phyloP scores from a whole-genome alignment of 2,888 invertebrate species.

The Aporophyla lueneburgensis region DNA sequence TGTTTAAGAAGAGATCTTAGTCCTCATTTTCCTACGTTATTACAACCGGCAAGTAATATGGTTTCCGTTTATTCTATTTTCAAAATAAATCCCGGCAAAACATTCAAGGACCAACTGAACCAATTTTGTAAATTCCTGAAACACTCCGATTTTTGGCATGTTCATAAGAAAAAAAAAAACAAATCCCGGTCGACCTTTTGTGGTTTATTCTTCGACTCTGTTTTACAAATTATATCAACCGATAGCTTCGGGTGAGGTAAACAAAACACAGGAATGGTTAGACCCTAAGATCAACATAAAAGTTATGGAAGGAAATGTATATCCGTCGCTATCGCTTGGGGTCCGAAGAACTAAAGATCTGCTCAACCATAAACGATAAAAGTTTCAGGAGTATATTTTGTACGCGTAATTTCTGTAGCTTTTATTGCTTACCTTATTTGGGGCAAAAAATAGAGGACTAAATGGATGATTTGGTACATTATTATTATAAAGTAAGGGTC shows the following conservation, averaged over 20 bases:
- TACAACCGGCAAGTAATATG: not conserved
- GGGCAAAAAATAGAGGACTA: slow-evolving; percentile 25
- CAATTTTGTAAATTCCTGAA: not conserved
- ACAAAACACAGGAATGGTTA: slow-evolving; percentile 38
- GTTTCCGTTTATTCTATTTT: not conserved
- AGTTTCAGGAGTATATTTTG: slow-evolving; percentile 54
- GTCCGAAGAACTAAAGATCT: slow-evolving; percentile 60
- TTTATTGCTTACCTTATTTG: slow-evolving; percentile 37
- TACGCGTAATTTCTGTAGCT: slow-evolving; percentile 47
- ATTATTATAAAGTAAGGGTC: slow-evolving; percentile 32
- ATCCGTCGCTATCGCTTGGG: slow-evolving; percentile 30
- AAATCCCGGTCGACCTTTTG: not conserved
- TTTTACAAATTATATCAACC: slow-evolving; percentile 44
- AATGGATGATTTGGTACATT: slow-evolving; percentile 42
- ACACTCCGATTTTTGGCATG: not conserved
- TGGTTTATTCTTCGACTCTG: slow-evolving; percentile 18
- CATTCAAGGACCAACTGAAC: not conserved
- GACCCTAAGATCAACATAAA: slow-evolving; percentile 48
- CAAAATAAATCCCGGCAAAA: not conserved
- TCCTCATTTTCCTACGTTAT: not conserved
- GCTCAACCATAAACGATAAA: slow-evolving; percentile 58
- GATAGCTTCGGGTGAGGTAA: slow-evolving; percentile 39
- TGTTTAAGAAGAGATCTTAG: no score
- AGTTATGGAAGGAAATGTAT: slow-evolving; percentile 43
- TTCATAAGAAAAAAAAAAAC: slow-evolving; percentile 13